Evolutionary conservation across 2,888 invertebrate species (phyloP).

Genomic region (Orthosia gothica): DNA sequence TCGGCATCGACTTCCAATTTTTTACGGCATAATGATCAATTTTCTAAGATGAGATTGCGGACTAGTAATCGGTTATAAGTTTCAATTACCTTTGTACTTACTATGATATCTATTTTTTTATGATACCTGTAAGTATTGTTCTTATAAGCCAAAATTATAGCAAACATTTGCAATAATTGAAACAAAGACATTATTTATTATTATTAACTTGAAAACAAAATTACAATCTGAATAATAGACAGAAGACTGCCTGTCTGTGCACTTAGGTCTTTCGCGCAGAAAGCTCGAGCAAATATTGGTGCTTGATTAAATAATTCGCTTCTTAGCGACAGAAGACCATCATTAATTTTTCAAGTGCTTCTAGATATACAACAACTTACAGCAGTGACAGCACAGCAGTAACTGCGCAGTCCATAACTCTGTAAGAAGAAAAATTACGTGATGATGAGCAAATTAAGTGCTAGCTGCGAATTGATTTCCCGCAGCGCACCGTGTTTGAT

Average conservation of each 20-base stretch:
- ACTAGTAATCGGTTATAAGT: slow-evolving; percentile 71
- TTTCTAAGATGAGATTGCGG: slow-evolving; percentile 74
- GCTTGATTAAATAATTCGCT: not conserved
- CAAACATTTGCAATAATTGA: slow-evolving; percentile 5
- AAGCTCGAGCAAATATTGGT: not conserved
- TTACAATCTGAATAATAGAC: not conserved
- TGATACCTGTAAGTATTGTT: not conserved
- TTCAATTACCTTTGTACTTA: slow-evolving; percentile 52
- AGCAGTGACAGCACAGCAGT: not conserved
- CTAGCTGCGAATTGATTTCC: slow-evolving; percentile 44
- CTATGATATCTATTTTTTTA: slow-evolving; percentile 15
- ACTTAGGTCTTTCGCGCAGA: not conserved
- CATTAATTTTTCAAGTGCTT: not conserved
- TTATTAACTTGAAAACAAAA: not conserved
- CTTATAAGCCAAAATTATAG: not conserved
- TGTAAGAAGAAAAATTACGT: slow-evolving; percentile 16
- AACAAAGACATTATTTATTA: not conserved
- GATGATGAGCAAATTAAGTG: slow-evolving; percentile 30
- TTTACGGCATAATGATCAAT: slow-evolving; percentile 79
- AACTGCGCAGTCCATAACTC: slow-evolving; percentile 3
- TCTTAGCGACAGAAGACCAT: not conserved
- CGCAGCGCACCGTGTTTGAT: slow-evolving; percentile 29
- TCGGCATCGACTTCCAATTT: slow-evolving; percentile 82
- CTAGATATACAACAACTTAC: not conserved
- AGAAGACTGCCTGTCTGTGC: no score